Base-by-base conservation (phyloP, 2,888 invertebrate species). In the Tromatobia lineatoria region DNA sequence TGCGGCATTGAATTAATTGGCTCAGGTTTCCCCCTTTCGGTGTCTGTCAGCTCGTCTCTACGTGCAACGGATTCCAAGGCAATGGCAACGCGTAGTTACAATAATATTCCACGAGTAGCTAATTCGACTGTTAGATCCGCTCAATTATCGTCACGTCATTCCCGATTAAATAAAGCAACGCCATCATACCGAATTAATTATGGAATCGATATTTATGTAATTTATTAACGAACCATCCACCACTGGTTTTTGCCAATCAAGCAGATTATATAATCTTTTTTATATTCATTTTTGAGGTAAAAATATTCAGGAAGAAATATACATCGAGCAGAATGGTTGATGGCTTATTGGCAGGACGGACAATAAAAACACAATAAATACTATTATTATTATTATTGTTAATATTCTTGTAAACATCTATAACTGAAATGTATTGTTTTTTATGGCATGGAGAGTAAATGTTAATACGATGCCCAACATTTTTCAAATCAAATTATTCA, bases 1-100 rank as follows among this genome's bases (percentile, higher is more conserved):
- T 47, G 47, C 47, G 29, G n/a, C n/a, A 18, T 61, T 74, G 25
- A 59, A 74, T 47, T 61, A 61, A 61, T 74, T 74, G 45, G 45
- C 47, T 11, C 3, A 3, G 34, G 1, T 38, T 38, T 8, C 34
- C 34, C 8, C 34, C 61, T 29, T 61, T 29, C 34, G 13, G 15
- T n/a, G 13, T 6, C 38, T 54, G 29, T 34, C 42, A 29, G 47
- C 11, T 34, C 4, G 38, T 38, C 38, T 11, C 8, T 29, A 3
- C 61, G 34, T 23, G 23, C 29, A n/a, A 4, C 61, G 61, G 15
- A n/a, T 74, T 18, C 13, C 42, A 74, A 47, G 45, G 45, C 57
- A 71, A 71, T 54, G 42, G 13, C 23, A 11, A 23, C 15, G 38
- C 18, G 18, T 54, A 18, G 52, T 15, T 57, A 38, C 38, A 57